These are phyloP conservation scores for Gryllus bimaculatus DNA, from an alignment of 1,140 invertebrate species.

Conservation along the genomic window DNA sequence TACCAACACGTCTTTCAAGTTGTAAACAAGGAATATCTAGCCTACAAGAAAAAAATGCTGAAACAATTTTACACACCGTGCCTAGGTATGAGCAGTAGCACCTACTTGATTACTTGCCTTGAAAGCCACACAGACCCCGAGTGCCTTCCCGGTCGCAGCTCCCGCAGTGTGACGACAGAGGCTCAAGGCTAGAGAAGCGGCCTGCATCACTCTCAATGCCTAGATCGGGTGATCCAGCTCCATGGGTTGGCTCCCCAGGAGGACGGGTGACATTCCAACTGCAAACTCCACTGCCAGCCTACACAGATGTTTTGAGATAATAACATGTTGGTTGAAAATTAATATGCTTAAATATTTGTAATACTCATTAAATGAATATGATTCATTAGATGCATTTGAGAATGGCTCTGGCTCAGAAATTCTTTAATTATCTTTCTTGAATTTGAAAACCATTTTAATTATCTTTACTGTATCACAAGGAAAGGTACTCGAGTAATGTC, in stretches of 20 bases:
- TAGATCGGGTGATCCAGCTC: conserved; percentile 48
- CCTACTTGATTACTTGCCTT: not conserved
- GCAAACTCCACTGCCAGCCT: not conserved
- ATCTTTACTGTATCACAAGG: no score
- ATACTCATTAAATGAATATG: no score
- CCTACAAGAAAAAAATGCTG: no score
- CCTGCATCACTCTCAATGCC: conserved; percentile 61
- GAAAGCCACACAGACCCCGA: not conserved
- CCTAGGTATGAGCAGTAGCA: not conserved
- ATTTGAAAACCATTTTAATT: no score
- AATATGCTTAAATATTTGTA: no score
- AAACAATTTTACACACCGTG: no score
- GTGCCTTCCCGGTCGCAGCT: not conserved
- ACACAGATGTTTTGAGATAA: not conserved
- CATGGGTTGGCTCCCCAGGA: not conserved
- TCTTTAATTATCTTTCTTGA: no score
- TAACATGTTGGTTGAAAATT: no score
- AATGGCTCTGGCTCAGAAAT: no score
- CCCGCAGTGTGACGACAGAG: conserved; percentile 19
- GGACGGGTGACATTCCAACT: not conserved
- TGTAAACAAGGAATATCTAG: not conserved
- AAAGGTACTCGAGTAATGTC: no score
- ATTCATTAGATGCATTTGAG: no score
- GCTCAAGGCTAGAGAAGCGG: conserved; percentile 44
- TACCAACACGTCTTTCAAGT: not conserved